A percentile compares a stretch with the other conserved stretches of the same genome.
Conservation (phyloP, 2,797 vertebrate species). For the Anolis apletophallus region DNA sequence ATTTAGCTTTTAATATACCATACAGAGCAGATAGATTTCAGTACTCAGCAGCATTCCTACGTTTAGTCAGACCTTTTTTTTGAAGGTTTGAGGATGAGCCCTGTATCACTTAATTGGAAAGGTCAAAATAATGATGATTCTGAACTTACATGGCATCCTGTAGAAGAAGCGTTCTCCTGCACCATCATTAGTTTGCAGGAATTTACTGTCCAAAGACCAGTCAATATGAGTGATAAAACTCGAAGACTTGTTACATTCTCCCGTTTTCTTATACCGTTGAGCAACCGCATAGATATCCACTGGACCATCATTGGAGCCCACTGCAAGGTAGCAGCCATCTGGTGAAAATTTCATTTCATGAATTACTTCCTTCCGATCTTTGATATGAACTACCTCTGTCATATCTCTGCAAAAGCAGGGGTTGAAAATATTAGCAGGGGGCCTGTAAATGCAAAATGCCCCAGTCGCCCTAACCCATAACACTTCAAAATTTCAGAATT, state of each 20-base stretch:
- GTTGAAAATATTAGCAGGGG: slow-evolving; percentile 36
- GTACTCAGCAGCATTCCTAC: no score
- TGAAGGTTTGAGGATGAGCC: neutral
- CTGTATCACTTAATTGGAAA: neutral
- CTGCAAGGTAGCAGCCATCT: slow-evolving; percentile 90
- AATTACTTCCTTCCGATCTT: slow-evolving; percentile 96
- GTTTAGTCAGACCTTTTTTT: neutral
- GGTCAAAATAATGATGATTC: neutral
- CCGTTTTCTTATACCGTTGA: slow-evolving; percentile 96
- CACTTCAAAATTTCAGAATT: neutral
- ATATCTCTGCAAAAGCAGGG: slow-evolving; percentile 86
- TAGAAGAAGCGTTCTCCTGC: slow-evolving; percentile 91
- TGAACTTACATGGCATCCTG: slow-evolving; percentile 89
- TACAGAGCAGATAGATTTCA: neutral
- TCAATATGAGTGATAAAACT: slow-evolving; percentile 97
- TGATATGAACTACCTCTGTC: slow-evolving; percentile 98
- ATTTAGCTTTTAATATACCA: neutral
- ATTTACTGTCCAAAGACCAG: slow-evolving; percentile 95
- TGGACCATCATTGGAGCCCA: slow-evolving; percentile 92
- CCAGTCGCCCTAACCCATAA: neutral
- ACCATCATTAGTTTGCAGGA: slow-evolving; percentile 93
- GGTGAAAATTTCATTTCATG: slow-evolving; percentile 97
- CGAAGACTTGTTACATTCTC: slow-evolving; percentile 90
- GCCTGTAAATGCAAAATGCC: neutral
- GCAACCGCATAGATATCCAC: slow-evolving; percentile 92